Base-by-base conservation (phyloP, 2,797 vertebrate genomes). In the Silurus lanzhouensis region DNA sequence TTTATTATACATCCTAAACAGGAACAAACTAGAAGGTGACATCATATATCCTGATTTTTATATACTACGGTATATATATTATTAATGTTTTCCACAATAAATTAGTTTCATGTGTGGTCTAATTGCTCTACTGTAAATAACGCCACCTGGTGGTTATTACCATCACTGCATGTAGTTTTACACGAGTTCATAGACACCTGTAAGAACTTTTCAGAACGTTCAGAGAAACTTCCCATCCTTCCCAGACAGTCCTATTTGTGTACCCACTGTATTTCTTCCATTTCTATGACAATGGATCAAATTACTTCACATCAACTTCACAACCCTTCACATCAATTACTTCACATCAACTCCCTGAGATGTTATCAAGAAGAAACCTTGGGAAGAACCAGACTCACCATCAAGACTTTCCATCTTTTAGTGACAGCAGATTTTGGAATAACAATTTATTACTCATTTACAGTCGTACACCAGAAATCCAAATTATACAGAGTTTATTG, bases 91-190 rank as follows among this genome's bases (percentile, higher is more conserved):
- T 27, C 27, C 9, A 77, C 17, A 60, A 20, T 22, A 31, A n/a
- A 44, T 60, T 7, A 46, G 1, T 48, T 38, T 48, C 64, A 10
- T 9, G 27, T 52, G n/a, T 27, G 46, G 38, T 13, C 1, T 3
- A 66, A 12, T 31, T 55, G 5, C 25, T 0, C 52, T 7, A 3
- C 22, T 63, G 12, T 0, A 46, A 63, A n/a, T 17, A 1, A 1
- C 0, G 25, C 66, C 44, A 66, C 66, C 81, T 71, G n/a, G 85
- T 64, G 81, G 75, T 25, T 57, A 64, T 27, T 25, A 71, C 7
- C 70, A 22, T 38, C 44, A 71, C 19, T 78, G 14, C 81, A 82
- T 27, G 61, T 12, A 48, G 25, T 31, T 80, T 80, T 66, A 8
- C 44, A 27, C 52, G 52, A 14, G 76, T 79, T 79, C 15, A 63